Base-by-base conservation (phyloP, 2,888 invertebrate species). In the Cryptocephalus primarius region DNA sequence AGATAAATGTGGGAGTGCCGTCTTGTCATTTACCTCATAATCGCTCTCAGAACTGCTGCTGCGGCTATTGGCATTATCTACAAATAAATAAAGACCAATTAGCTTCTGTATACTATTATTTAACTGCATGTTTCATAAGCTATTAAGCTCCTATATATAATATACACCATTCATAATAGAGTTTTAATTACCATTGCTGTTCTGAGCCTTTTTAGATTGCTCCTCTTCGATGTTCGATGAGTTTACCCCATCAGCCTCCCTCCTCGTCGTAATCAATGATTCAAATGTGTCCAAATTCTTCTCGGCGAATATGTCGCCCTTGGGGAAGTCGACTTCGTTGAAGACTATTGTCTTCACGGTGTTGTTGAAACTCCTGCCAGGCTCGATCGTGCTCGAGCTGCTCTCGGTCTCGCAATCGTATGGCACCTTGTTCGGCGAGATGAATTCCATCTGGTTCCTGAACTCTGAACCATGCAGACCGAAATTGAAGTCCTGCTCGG, bases 41-140 rank as follows among this genome's bases (percentile, higher is more conserved):
- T 66, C 66, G 53, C 65, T 65, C 45, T 66, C 65, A 9, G 65
- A 64, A 45, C 65, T 65, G 31, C 59, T 61, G 50, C 59, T 61
- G 4, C 60, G 22, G 22, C 22, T 22, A 2, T 22, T 6, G 2
- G 6, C 6, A 6, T 22, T 22, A 22, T 6, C 22, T 22, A 22
- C 22, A 22, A 22, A 22, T 22, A 22, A 22, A 22, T 22, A 22
- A 4, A 6, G 22, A 22, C 22, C 22, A 22, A 22, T 22, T 6
- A 22, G 22, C n/a, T n/a, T n/a, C n/a, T n/a, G n/a, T n/a, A n/a
- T n/a, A n/a, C n/a, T n/a, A n/a, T n/a, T n/a, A n/a, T n/a, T n/a
- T n/a, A n/a, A n/a, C n/a, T n/a, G n/a, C n/a, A n/a, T n/a, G n/a
- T n/a, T n/a, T n/a, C n/a, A n/a, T n/a, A n/a, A n/a, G n/a, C n/a